phyloP scores from a whole-genome alignment of 2,888 invertebrate species.

The Drosophila multiciliata region DNA sequence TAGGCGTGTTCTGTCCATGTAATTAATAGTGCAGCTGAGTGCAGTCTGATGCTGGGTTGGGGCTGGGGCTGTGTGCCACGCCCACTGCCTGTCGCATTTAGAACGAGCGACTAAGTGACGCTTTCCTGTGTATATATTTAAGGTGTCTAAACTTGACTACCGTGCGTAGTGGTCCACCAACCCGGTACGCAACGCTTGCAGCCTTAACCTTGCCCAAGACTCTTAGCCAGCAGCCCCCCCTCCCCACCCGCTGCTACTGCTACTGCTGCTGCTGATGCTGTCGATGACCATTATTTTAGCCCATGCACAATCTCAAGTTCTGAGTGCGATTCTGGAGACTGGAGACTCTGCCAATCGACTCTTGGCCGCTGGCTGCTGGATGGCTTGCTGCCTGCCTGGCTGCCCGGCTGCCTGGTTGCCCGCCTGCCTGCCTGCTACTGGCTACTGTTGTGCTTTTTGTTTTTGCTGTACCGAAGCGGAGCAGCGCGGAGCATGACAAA shows the following conservation, averaged over 20 bases:
- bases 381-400: background rate
- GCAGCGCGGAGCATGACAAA: conserved; percentile 71
- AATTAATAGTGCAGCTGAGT: conserved; percentile 62
- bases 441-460: conserved; percentile 72
- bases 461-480: conserved; percentile 70
- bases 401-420: conserved; percentile 23
- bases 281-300: conserved; percentile 77
- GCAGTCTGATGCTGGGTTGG: conserved; percentile 1
- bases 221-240: conserved; percentile 14
- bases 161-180: conserved; percentile 45
- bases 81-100: conserved; percentile 70
- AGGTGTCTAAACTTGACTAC: conserved; percentile 81
- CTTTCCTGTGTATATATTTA: conserved; percentile 78
- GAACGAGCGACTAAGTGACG: conserved; percentile 77
- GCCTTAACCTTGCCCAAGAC: conserved; percentile 77
- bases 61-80: conserved; percentile 50
- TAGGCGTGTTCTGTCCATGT: conserved; percentile 54
- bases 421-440: conserved; percentile 5
- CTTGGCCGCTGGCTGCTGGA: conserved; percentile 3
- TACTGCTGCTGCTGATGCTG: conserved; percentile 46
- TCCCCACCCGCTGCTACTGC: conserved; percentile 8
- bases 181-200: conserved; percentile 54
- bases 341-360: conserved; percentile 6
- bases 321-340: conserved; percentile 17
- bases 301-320: conserved; percentile 25